A percentile compares a stretch with the other conserved stretches of the same genome.
phyloP scores from a whole-genome alignment of 2,797 vertebrate species.

The Bradypodion pumilum region DNA sequence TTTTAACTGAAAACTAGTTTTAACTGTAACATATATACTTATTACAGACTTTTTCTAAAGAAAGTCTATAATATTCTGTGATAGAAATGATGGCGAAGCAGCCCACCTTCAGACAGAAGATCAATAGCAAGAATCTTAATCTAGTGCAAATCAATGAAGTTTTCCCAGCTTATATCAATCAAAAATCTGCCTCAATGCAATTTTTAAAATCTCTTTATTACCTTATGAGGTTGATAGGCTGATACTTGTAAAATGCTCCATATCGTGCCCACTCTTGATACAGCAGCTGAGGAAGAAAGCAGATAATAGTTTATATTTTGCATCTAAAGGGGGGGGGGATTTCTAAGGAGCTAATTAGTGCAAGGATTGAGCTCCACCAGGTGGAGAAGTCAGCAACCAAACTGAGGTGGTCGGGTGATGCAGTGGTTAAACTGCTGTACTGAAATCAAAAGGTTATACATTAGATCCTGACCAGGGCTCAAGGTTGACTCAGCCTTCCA shows the following conservation, averaged over 20 bases:
- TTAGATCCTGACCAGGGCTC: no score
- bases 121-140: background rate
- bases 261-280: conserved; percentile 98
- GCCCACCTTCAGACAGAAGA: background rate
- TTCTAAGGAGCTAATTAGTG: background rate
- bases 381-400: no score
- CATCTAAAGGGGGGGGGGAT: background rate
- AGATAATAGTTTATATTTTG: conserved; percentile 11
- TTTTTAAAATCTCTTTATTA: conserved; percentile 65
- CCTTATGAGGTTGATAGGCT: conserved; percentile 97
- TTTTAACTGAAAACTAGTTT: no score
- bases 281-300: conserved; percentile 79
- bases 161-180: background rate
- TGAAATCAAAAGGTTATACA: no score
- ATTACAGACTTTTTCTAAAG: background rate
- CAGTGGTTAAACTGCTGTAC: no score
- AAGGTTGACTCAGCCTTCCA: no score
- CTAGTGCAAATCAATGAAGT: background rate
- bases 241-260: conserved; percentile 95
- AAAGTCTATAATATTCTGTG: background rate
- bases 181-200: background rate
- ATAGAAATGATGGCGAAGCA: background rate
- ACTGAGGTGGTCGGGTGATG: no score
- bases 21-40: no score
- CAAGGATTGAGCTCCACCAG: background rate